phyloP scores from a whole-genome alignment of 2,888 invertebrate genomes.

The Tiphia femorata region DNA sequence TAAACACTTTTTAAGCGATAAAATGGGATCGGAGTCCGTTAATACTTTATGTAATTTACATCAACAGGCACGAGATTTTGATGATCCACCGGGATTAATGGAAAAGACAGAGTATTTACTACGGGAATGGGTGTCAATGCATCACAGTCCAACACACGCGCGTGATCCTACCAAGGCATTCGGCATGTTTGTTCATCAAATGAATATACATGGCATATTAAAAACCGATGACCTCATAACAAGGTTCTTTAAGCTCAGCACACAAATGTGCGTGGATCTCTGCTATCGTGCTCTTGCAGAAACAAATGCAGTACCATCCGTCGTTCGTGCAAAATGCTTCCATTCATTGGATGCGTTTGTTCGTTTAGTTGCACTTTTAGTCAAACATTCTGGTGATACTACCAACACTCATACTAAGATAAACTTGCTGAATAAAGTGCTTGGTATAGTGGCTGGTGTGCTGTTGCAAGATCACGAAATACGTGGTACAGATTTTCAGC shows the following conservation, averaged over 20 bases:
- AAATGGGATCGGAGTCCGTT: neutral
- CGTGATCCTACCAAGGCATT: slow-evolving; percentile 93
- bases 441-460: slow-evolving; percentile 96
- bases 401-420: slow-evolving; percentile 96
- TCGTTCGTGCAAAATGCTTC: slow-evolving; percentile 91
- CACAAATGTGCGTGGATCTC: slow-evolving; percentile 95
- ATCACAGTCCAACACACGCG: slow-evolving; percentile 83
- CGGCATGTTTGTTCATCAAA: slow-evolving; percentile 93
- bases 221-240: slow-evolving; percentile 98
- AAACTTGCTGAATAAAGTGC: slow-evolving; percentile 93
- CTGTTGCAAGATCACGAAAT: slow-evolving; percentile 96
- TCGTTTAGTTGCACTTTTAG: slow-evolving; percentile 91
- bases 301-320: slow-evolving; percentile 75
- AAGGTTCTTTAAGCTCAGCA: slow-evolving; percentile 95
- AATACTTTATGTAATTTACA: too few relatives aligned
- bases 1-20: neutral
- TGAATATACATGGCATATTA: slow-evolving; percentile 95
- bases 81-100: slow-evolving; percentile 93
- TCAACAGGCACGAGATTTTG: slow-evolving; percentile 83
- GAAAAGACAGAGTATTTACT: slow-evolving; percentile 96
- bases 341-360: slow-evolving; percentile 96
- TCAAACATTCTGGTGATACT: slow-evolving; percentile 92
- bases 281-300: slow-evolving; percentile 89
- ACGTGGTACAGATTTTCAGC: slow-evolving; percentile 91
- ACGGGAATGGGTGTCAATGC: slow-evolving; percentile 95